Base-by-base conservation (phyloP, 1,140 invertebrate species). In the Leguminivora glycinivorella region DNA sequence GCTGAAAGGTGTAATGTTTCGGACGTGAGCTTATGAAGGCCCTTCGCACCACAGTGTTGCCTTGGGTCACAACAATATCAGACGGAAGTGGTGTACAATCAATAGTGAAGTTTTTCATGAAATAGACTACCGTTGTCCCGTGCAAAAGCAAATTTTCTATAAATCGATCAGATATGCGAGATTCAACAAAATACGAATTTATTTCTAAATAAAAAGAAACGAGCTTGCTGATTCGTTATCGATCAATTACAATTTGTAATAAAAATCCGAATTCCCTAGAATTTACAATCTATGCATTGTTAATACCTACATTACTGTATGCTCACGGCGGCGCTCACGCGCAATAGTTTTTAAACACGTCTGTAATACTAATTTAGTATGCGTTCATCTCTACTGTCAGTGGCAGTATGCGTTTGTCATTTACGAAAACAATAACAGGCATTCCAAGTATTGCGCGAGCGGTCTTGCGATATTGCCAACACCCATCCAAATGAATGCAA, bases 381-480 rank as follows among this genome's bases (percentile, higher is more conserved):
- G 47, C 47, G 19, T 17, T 52, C 47, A 52, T 52, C 17, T 52
- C 47, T 52, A 19, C 47, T 7, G 47, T 22, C 47, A 52, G 47
- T 22, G 17, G 47, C 9, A 17, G 19, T n/a, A 5, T n/a, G 47
- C 22, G 19, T 22, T 52, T 52, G 47, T 52, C 47, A 29, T 63
- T 63, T 63, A 63, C 6, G 58, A 63, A 29, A 63, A 63, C 58
- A 63, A 63, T 31, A 63, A 29, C 58, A 29, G 17, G 7, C 56
- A 29, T 25, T 29, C 24, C 25, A 14, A 29, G 26, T 31, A 29
- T 17, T 63, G 58, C 58, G 58, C 58, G 25, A 17, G 58, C 58
- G 29, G 56, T 63, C 25, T 31, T 31, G 58, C 25, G 14, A 26
- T 31, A 17, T 29, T 31, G 26, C 58, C 58, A 63, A 63, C 58